Evolutionary conservation across 1,140 invertebrate genomes (phyloP).

Genomic region (Aphis craccivora): DNA sequence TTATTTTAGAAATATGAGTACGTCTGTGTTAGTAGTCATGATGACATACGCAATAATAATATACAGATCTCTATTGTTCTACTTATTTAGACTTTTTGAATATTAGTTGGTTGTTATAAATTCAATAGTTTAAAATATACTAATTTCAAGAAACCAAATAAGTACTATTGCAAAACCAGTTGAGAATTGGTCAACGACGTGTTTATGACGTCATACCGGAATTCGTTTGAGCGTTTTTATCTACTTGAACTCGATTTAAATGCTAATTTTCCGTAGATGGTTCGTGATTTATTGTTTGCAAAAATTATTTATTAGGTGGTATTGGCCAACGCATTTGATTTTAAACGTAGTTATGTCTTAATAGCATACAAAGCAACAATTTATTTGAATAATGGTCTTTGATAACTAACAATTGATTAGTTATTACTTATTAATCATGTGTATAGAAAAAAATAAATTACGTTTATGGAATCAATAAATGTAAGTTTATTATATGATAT

Average conservation of each 20-base stretch:
- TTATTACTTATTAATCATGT: too few relatives aligned
- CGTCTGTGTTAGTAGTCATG: background rate
- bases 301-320: background rate
- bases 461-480: too few relatives aligned
- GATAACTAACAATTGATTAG: too few relatives aligned
- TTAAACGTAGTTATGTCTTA: background rate
- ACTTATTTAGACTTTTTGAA: too few relatives aligned
- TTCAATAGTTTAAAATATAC: background rate
- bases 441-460: background rate
- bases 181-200: too few relatives aligned
- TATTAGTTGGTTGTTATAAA: background rate
- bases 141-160: too few relatives aligned
- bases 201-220: too few relatives aligned
- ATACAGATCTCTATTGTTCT: too few relatives aligned
- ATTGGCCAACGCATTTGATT: fast-evolving
- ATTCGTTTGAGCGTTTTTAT: too few relatives aligned
- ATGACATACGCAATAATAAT: background rate
- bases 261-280: background rate
- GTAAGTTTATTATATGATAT: too few relatives aligned
- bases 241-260: background rate
- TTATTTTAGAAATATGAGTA: background rate
- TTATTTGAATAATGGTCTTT: background rate
- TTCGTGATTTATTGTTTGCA: background rate
- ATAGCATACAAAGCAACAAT: background rate
- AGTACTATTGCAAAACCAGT: too few relatives aligned